phyloP scores from a whole-genome alignment of 2,113 vertebrate genomes.

The Calyptommatus sinebrachiatus region DNA sequence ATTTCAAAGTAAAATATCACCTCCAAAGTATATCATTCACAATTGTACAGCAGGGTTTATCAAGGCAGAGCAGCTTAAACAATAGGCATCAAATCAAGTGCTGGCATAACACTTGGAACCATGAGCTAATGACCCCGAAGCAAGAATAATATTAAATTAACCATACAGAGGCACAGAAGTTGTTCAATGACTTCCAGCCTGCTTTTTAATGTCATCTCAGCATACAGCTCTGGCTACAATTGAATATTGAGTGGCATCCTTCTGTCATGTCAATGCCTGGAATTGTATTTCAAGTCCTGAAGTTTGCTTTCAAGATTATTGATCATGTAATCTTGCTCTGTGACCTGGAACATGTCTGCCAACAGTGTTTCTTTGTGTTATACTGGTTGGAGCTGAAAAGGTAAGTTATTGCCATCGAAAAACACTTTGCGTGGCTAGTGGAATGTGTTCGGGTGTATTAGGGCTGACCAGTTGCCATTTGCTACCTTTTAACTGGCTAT shows the following conservation, averaged over 20 bases:
- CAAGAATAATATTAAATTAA: not conserved
- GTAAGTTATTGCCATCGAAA: constrained; percentile 31
- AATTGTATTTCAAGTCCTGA: constrained; percentile 45
- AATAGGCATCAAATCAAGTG: not conserved
- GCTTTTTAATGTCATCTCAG: accelerated
- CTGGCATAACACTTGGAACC: constrained; percentile 5
- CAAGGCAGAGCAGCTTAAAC: accelerated
- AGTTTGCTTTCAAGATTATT: constrained; percentile 52
- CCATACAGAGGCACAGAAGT: not conserved
- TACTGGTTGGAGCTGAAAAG: constrained; percentile 16
- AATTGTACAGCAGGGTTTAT: not conserved
- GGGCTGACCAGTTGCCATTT: constrained; percentile 24
- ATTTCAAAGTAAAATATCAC: not conserved
- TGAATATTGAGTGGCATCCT: not conserved
- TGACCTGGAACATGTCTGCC: constrained; percentile 58
- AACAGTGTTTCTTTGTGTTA: not conserved
- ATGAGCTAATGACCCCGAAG: constrained; percentile 5
- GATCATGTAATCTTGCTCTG: constrained; percentile 51
- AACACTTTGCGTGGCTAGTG: constrained; percentile 19
- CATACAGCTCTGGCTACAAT: not conserved
- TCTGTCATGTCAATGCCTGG: not conserved
- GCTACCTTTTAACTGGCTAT: not conserved
- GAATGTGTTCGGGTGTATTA: constrained; percentile 26
- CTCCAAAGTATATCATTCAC: not conserved
- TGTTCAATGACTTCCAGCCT: not conserved